Base-by-base conservation (phyloP, 1,140 invertebrate genomes). In the Pachyrhynchus sulphureomaculatus region DNA sequence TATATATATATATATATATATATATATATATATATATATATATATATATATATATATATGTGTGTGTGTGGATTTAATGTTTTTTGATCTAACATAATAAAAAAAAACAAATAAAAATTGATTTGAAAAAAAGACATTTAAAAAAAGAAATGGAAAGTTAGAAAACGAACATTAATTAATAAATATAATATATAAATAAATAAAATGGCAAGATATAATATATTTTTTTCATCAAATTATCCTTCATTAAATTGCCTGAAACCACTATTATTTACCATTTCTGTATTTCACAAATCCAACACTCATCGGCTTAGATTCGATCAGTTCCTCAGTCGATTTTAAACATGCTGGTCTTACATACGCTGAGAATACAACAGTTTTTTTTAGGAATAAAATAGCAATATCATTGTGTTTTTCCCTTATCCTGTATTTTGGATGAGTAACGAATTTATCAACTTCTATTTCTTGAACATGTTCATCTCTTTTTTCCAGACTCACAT, bases 291-390 rank as follows among this genome's bases (percentile, higher is more conserved):
- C 68, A 37, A 65, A 70, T 12, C 68, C 88, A 37, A 84, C 86
- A 18, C 91, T 86, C 47, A 85, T 82, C 5, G 81, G 86, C 36
- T 77, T 82, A 66, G 82, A 78, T 10, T 86, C 83, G 4, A 82
- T 81, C 64, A 85, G 0, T 84, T 58, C 21, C 37, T 45, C 12
- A 5, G 32, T 0, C n/a, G 32, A 24, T 32, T 63, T 90, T 15
- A 93, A 77, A 71, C 91, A 93, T 41, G 92, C 85, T 0, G 89
- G 90, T 81, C 88, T 86, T 12, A 93, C 88, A 68, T 89, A 89
- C 3, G 79, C 83, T 58, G 85, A 86, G 69, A 89, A 91, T 0
- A 81, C 75, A 0, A 88, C 86, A 0, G 84, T 77, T 9, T 81
- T 74, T 32, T 85, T 80, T 4, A 93, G 77, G 70, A 86, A 86